Evolutionary conservation across 2,113 vertebrate species (phyloP), one percentile per base, ranked within the genome.

Genomic region (Salvator merianae): DNA sequence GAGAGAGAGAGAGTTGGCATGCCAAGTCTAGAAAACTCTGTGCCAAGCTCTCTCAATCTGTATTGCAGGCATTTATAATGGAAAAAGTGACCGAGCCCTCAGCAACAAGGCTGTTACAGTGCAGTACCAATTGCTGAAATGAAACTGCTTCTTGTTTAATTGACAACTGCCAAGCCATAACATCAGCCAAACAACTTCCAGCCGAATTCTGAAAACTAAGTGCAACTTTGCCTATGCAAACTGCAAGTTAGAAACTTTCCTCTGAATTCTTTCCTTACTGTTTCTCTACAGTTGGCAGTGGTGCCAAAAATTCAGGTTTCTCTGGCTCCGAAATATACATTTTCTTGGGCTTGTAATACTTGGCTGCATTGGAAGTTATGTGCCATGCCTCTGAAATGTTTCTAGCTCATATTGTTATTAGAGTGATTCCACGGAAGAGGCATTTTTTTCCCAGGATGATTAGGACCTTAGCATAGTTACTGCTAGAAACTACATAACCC

Each of bases 41-140:
- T 24, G 36, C 83, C 87, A 87, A 90, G 26, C 6, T 70, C 72
- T 3, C 2, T 26, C 53, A 84, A 50, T 22, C 65, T 84, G 77
- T 81, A 47, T 26, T 81, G 85, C 14, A 76, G 32, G 62, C 13
- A 14, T 28, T 76, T 0, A 66, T 73, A 84, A 30, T 0, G 82
- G 73, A 87, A 89, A 68, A 69, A 38, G 28, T 1, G 1, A 77
- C 14, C n/a, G 79, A 69, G 69, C 12, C 7, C 43, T 28, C 47
- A 36, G 6, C 73, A 32, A 43, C 36, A 65, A 71, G 50, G 73
- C 50, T 74, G 83, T 66, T 63, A 84, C 36, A 73, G 24, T 73
- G 34, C 62, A 78, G 18, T 0, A 73, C 43, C 6, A 87, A 36
- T 78, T 28, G 69, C 77, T 16, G 50, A 63, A 79, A n/a, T 79